phyloP scores from a whole-genome alignment of 1,140 invertebrate species.

The Nautilus pompilius region DNA sequence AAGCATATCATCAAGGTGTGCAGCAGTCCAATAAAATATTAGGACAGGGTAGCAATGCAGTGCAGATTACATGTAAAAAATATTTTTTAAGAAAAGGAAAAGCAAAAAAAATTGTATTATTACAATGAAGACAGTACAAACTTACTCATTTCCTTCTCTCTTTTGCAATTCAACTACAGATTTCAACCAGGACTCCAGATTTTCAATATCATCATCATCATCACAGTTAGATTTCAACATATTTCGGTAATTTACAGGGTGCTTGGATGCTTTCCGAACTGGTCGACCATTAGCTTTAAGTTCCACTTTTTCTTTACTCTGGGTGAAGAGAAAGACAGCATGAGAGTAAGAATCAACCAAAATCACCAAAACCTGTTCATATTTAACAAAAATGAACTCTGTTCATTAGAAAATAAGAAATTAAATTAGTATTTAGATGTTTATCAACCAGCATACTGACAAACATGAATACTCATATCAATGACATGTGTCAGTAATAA shows the following conservation, averaged over 20 bases:
- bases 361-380: no score
- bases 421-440: no score
- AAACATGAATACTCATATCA: no score
- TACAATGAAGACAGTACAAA: neutral
- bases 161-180: slow-evolving; percentile 22
- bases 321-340: slow-evolving; percentile 8
- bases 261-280: slow-evolving; percentile 15
- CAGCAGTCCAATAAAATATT: no score
- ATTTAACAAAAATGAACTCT: no score
- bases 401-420: no score
- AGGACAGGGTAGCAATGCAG: no score
- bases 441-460: no score
- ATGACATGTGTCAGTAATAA: no score
- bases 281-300: slow-evolving; percentile 30
- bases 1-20: no score
- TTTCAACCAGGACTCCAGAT: slow-evolving; percentile 37
- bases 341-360: neutral
- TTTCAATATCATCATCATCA: slow-evolving; percentile 25
- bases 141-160: slow-evolving; percentile 10
- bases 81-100: no score
- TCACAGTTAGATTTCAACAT: slow-evolving; percentile 27
- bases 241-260: slow-evolving; percentile 30
- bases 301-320: slow-evolving; percentile 22
- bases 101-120: neutral
- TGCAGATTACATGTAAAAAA: no score